Conservation (phyloP, 2,113 vertebrate species). For the Callipepla squamata region DNA sequence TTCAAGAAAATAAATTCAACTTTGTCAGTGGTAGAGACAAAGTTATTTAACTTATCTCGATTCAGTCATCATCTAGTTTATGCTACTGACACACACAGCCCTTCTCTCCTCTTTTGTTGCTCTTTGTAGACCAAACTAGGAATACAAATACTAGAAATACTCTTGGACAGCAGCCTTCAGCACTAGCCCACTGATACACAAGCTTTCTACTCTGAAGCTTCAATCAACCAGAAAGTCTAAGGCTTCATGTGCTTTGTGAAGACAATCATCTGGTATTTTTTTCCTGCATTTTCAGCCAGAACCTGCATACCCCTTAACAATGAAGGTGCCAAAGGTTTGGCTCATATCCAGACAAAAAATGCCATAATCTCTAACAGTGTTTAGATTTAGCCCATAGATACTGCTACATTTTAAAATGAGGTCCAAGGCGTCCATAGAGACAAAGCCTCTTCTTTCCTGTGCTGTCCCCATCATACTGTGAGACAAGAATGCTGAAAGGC, state of each 20-base stretch:
- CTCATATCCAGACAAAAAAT: constrained; percentile 8
- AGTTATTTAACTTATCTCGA: not conserved
- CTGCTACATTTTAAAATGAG: not conserved
- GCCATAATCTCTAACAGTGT: not conserved
- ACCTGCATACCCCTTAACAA: not conserved
- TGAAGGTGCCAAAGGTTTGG: not conserved
- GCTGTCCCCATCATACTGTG: not conserved
- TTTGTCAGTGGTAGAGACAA: not conserved
- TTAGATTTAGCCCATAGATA: not conserved
- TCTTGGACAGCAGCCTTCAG: not conserved
- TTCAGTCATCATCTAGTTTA: not conserved
- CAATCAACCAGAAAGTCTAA: not conserved
- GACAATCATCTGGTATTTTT: not conserved
- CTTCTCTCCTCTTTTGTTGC: not conserved
- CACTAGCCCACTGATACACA: accelerated
- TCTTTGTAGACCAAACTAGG: not conserved
- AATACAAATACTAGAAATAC: not conserved
- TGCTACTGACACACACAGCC: accelerated
- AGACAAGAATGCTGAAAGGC: not conserved
- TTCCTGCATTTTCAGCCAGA: not conserved
- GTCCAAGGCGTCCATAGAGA: not conserved
- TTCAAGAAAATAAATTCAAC: not conserved
- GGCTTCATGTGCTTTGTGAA: not conserved
- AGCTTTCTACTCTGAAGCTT: not conserved
- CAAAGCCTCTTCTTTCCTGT: not conserved